Evolutionary conservation across 2,888 invertebrate species (phyloP), one percentile per base, ranked within the genome.

Genomic region (Autographa gamma): DNA sequence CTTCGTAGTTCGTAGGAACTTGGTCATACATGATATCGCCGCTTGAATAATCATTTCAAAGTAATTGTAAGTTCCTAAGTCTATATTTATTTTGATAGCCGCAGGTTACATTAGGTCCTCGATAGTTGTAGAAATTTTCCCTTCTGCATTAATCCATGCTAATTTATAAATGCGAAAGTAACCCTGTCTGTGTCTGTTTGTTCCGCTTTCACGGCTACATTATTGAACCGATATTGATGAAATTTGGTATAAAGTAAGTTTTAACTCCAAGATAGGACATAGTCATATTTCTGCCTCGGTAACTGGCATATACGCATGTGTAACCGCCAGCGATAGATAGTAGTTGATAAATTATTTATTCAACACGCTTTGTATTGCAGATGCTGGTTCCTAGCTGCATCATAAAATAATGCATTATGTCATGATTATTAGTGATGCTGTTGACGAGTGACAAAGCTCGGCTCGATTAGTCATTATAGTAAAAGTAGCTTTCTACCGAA

Each of bases 111-210:
- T 6, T 48, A n/a, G 6, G 16, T 0, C n/a, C n/a, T n/a, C 16
- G 48, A n/a, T 48, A 48, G 48, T 7, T n/a, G 4, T 5, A 48
- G 48, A 48, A 48, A 48, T n/a, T 48, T 48, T 48, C 48, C 16
- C 14, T 43, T 6, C n/a, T 48, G 48, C 48, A 48, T 48, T 48
- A 1, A 48, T 48, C n/a, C n/a, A 48, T 48, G 48, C 48, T n/a
- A 48, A 48, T 48, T n/a, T 48, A n/a, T 48, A 48, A 48, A 48
- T 48, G 48, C n/a, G 48, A 48, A 48, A 48, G n/a, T 48, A n/a
- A 48, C 14, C n/a, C 13, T 14, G 43, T 16, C 43, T 43, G 43
- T 43, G 43, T 16, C 48, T 48, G 48, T 48, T 0, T 48, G 48
- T n/a, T 48, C n/a, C 48, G 48, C 48, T 48, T 48, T 48, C 48